Conservation (phyloP, 2,797 vertebrate species). For the Gila robusta region DNA sequence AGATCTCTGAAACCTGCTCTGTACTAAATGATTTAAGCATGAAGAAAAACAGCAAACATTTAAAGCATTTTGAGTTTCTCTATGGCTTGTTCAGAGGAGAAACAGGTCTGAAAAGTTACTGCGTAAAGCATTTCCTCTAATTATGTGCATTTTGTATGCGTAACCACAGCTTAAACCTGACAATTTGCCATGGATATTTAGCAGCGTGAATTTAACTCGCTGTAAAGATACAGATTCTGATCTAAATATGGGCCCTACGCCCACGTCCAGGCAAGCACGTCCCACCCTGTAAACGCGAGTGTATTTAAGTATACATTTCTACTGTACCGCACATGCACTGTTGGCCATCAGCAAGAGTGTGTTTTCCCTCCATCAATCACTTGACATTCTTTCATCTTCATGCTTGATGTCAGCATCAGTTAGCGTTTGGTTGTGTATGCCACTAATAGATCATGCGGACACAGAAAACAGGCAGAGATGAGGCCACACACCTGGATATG, state of each 20-base stretch:
- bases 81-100: constrained; percentile 34
- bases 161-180: constrained; percentile 34
- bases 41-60: constrained; percentile 33
- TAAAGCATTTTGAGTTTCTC: background rate
- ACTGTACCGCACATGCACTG: background rate
- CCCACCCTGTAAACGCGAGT: constrained; percentile 23
- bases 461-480: background rate
- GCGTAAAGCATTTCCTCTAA: constrained; percentile 42
- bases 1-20: constrained; percentile 21
- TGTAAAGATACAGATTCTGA: constrained; percentile 46
- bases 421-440: background rate
- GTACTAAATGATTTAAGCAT: constrained; percentile 20
- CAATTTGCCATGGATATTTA: constrained; percentile 61
- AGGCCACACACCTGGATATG: constrained; percentile 17
- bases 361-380: constrained; percentile 28
- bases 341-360: background rate
- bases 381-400: constrained; percentile 18
- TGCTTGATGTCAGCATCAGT: constrained; percentile 12
- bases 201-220: constrained; percentile 45
- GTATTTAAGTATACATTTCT: constrained; percentile 28
- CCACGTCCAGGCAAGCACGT: background rate
- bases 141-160: constrained; percentile 53
- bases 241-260: constrained; percentile 41
- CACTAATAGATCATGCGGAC: background rate
- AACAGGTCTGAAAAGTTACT: constrained; percentile 11